Evolutionary conservation across 2,797 vertebrate species (phyloP), one percentile per base, ranked within the genome.

Genomic region (Brotogeris chrysoptera): DNA sequence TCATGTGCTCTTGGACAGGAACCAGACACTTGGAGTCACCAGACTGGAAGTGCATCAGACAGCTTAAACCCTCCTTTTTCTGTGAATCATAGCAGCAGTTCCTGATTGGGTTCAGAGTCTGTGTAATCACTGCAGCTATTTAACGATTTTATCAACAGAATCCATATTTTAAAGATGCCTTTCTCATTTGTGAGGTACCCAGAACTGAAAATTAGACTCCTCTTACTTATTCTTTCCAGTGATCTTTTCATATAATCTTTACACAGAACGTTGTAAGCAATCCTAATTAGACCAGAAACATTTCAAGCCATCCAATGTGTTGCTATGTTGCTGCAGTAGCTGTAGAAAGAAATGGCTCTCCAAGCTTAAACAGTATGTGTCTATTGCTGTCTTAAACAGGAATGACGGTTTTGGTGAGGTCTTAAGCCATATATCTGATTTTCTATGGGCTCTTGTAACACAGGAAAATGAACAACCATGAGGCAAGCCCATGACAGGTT

Each of bases 401-500:
- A 91, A 72, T 27, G 20, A 77, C 25, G 34, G 39, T 38, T 90
- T 94, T 80, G 77, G 64, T 80, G 79, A 85, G 60, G 68, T 70
- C 73, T 94, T 83, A 72, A 88, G 78, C 61, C 86, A 93, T 76
- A 93, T 93, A 92, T 80, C 71, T 76, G 68, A 80, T 93, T 94
- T 90, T 81, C 71, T 89, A 13, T 71, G 66, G 86, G 55, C 61
- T 93, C 84, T 96, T 87, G 87, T 87, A 94, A 74, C 74, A 88
- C 66, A 88, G 52, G 32, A 86, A 93, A 92, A 96, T 63, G 93
- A 96, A 78, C 84, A 92, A 66, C 63, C 74, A 81, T 38, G 82
- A 96, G 81, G 87, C 86, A 93, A 94, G 80, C 46, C 76, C 46
- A 57, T 93, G 88, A 78, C 80, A 95, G 49, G 72, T 93, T 95